Evolutionary conservation across 2,888 invertebrate genomes (phyloP).

Genomic region (Epistrophe eligans): DNA sequence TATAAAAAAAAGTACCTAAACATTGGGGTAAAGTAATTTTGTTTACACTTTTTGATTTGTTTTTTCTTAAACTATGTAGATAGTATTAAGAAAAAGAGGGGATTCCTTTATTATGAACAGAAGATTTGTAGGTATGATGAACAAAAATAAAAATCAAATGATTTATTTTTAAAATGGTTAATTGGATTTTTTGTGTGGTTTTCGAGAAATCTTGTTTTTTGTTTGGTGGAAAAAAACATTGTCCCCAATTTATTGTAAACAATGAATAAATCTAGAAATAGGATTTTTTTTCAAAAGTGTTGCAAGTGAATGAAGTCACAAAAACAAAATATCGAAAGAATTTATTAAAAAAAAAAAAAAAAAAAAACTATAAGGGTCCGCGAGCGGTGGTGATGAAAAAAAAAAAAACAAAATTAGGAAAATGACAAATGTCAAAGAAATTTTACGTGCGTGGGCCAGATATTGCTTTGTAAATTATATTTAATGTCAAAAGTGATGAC

Average conservation of each 20-base stretch:
- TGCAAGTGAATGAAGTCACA: slow-evolving; percentile 52
- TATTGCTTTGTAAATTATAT: slow-evolving; percentile 41
- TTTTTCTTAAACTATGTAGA: background rate
- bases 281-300: slow-evolving; percentile 28
- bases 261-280: slow-evolving; percentile 61
- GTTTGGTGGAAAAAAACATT: slow-evolving; percentile 27
- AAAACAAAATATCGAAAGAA: slow-evolving; percentile 10
- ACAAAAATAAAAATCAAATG: background rate
- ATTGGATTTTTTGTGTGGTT: slow-evolving; percentile 39
- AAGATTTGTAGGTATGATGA: background rate
- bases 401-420: slow-evolving; percentile 7
- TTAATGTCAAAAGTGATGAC: slow-evolving; percentile 35
- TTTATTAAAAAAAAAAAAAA: no score
- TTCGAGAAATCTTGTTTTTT: slow-evolving; percentile 23
- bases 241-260: slow-evolving; percentile 61
- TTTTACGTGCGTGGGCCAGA: slow-evolving; percentile 46
- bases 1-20: background rate
- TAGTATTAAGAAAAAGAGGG: slow-evolving; percentile 26
- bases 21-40: slow-evolving; percentile 28
- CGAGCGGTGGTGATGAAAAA: background rate
- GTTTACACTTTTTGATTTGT: slow-evolving; percentile 19
- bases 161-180: slow-evolving; percentile 45
- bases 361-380: slow-evolving; percentile 14
- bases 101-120: slow-evolving; percentile 37
- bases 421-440: slow-evolving; percentile 42